A percentile compares a stretch with the other conserved stretches of the same genome.
Evolutionary conservation across 2,797 vertebrate species (phyloP).

Genomic region (Hippocampus kuda): DNA sequence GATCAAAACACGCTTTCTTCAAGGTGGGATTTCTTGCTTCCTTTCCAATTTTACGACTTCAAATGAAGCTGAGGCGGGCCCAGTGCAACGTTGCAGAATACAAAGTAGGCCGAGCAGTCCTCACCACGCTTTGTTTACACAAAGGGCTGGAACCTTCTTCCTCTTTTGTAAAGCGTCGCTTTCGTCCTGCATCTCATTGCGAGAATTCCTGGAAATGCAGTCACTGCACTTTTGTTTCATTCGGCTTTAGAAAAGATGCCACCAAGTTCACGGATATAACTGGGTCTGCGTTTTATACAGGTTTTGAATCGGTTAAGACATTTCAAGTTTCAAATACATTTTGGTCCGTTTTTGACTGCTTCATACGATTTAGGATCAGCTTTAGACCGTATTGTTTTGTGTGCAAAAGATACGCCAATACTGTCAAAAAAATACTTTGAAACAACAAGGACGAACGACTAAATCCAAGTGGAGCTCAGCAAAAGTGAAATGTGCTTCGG

Average conservation of each 20-base stretch:
- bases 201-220: slow-evolving; percentile 35
- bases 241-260: not conserved
- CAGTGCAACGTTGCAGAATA: slow-evolving; percentile 27
- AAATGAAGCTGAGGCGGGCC: slow-evolving; percentile 17
- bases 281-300: not conserved
- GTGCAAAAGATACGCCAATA: slow-evolving; percentile 63
- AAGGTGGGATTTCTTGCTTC: slow-evolving; percentile 25
- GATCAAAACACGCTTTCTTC: slow-evolving; percentile 36
- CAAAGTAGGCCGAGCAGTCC: slow-evolving; percentile 32
- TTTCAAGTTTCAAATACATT: not conserved
- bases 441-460: slow-evolving; percentile 55
- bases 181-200: slow-evolving; percentile 23
- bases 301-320: not conserved
- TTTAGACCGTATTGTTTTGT: slow-evolving; percentile 28
- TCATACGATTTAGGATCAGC: not conserved
- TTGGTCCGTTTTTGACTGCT: not conserved
- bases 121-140: slow-evolving; percentile 32
- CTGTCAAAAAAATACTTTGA: slow-evolving; percentile 53
- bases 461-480: slow-evolving; percentile 49
- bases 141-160: slow-evolving; percentile 31
- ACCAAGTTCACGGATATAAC: not conserved
- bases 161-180: slow-evolving; percentile 38
- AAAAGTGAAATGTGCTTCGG: slow-evolving; percentile 23
- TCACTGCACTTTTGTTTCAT: slow-evolving; percentile 10
- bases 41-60: slow-evolving; percentile 30